phyloP scores from a whole-genome alignment of 1,140 invertebrate genomes.

The Drosophila pseudoananassae region DNA sequence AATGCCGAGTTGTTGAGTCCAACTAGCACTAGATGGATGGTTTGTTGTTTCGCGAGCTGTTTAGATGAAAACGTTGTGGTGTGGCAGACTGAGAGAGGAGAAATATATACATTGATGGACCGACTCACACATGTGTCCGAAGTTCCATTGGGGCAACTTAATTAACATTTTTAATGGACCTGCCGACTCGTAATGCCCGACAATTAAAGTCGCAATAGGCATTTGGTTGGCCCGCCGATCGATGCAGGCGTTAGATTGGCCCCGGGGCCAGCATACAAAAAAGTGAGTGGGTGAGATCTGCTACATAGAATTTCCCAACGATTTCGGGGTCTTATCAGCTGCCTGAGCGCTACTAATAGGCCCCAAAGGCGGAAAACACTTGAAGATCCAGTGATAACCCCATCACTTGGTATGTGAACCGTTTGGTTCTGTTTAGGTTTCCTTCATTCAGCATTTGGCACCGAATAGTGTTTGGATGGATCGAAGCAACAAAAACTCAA shows the following conservation, averaged over 20 bases:
- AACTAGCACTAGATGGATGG: constrained; percentile 38
- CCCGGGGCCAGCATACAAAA: background rate
- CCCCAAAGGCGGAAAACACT: constrained; percentile 51
- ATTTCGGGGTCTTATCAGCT: constrained; percentile 56
- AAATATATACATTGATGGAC: background rate
- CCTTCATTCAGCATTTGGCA: constrained; percentile 16
- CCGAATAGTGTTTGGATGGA: constrained; percentile 32
- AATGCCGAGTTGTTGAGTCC: constrained; percentile 62
- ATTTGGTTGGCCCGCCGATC: constrained; percentile 10
- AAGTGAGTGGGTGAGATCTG: constrained; percentile 49
- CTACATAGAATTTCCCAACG: constrained; percentile 11
- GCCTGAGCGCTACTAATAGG: constrained; percentile 69
- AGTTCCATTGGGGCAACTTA: constrained; percentile 72
- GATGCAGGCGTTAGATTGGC: constrained; percentile 22
- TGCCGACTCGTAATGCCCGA: constrained; percentile 72
- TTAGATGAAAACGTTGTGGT: constrained; percentile 76
- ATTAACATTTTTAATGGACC: constrained; percentile 80
- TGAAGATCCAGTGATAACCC: constrained; percentile 55
- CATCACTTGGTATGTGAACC: constrained; percentile 18
- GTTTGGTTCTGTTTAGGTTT: constrained; percentile 13
- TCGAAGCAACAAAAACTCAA: constrained; percentile 2
- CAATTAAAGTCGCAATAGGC: constrained; percentile 69
- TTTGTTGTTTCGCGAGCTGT: constrained; percentile 70
- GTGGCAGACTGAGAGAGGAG: constrained; percentile 32
- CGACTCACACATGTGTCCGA: constrained; percentile 40